Percentiles rank a stretch among this genome's conserved stretches.
These are phyloP conservation scores for Hypomecis atomaria DNA, from an alignment of 2,888 invertebrate species.

Conservation along the genomic window DNA sequence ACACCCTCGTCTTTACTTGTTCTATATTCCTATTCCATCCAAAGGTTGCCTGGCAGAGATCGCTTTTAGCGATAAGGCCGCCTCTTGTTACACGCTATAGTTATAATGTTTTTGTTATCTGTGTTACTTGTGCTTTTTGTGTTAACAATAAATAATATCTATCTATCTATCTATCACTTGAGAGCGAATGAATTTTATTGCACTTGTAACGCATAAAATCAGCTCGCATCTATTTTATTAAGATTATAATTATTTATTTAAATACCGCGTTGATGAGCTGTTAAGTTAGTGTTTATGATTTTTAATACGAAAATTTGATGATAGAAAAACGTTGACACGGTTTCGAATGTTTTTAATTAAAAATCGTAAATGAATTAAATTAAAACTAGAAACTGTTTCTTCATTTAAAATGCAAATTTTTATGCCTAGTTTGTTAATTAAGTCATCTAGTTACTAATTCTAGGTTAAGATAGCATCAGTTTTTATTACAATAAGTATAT, in stretches of 20 bases:
- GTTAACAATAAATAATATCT: too few species aligned
- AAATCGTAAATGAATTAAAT: background rate
- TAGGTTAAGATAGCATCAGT: background rate
- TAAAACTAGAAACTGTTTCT: conserved; percentile 2
- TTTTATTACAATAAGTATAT: too few species aligned
- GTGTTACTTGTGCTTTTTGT: too few species aligned
- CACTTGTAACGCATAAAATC: conserved; percentile 20
- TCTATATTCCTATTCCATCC: too few species aligned
- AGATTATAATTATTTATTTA: conserved; percentile 28
- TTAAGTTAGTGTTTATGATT: conserved; percentile 19
- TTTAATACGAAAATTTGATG: conserved; percentile 13
- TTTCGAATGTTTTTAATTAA: conserved; percentile 3
- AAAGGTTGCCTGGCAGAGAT: too few species aligned
- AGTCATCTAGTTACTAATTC: background rate
- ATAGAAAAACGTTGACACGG: conserved; percentile 15
- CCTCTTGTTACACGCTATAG: too few species aligned
- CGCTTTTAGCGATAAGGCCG: too few species aligned
- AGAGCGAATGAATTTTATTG: conserved; percentile 16
- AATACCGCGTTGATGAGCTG: conserved; percentile 17
- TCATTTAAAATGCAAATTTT: conserved; percentile 11
- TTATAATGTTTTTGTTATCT: too few species aligned
- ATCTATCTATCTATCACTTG: too few species aligned
- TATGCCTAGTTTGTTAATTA: conserved; percentile 1
- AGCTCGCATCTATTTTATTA: conserved; percentile 19
- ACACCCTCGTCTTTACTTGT: too few species aligned